Evolutionary conservation across 1,140 invertebrate species (phyloP), one percentile per base, ranked within the genome.

Genomic region (Zophobas morio): DNA sequence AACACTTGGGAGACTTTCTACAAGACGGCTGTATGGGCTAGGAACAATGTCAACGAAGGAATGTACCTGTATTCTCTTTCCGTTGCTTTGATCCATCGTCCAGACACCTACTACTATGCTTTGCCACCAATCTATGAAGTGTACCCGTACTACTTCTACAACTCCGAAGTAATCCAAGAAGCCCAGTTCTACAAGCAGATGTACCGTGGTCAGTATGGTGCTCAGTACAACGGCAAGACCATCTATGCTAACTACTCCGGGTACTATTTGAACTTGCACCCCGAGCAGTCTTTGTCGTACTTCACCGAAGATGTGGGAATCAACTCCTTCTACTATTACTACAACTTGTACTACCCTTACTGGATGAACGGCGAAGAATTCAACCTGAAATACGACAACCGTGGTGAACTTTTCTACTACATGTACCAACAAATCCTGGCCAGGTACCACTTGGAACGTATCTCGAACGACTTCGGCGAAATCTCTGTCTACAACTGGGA

Each of bases 281-380:
- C 75, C 36, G 82, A 80, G 56, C 80, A 81, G 53, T 49, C 74
- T 2, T 92, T 95, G 5, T 87, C 88, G 35, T 94, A 95, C 84
- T 95, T 91, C 87, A 92, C 91, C 0, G 91, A 95, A 75, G 94
- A 94, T 84, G 86, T 91, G 72, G 90, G 90, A 75, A 85, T 94
- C n/a, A 93, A 93, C 81, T 83, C 89, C 0, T 92, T 90, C 81
- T 93, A 94, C 85, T 91, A 90, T 81, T 91, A 92, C 80, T 86
- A 89, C 42, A 88, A 91, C 72, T 78, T 93, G 40, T 88, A 89
- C n/a, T 91, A 90, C 80, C 92, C 93, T 0, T 87, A 85, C 85
- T 92, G 90, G 89, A 87, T 93, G 70, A 87, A 86, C 78, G 87
- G 87, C 71, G 84, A 89, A 34, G 79, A 88, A n/a, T 88, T 87